Evolutionary conservation across 2,797 vertebrate species (phyloP).

Genomic region (Sebastes matsubarae): DNA sequence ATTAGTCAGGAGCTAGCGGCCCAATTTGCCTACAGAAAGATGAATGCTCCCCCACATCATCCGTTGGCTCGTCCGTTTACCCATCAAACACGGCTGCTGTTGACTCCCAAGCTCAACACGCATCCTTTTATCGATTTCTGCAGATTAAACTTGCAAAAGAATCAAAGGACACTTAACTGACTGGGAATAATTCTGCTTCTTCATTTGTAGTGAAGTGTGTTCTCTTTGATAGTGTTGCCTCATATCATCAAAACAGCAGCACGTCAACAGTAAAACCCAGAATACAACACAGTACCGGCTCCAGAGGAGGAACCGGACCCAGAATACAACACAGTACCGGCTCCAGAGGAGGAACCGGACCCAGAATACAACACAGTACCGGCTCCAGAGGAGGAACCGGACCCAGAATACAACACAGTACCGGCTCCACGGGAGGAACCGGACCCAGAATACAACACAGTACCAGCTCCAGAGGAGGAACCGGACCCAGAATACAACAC

Average conservation of each 20-base stretch:
- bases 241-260: constrained; percentile 55
- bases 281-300: constrained; percentile 5
- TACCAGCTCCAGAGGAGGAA: too few relatives aligned
- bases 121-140: constrained; percentile 71
- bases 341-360: too few relatives aligned
- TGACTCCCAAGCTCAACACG: constrained; percentile 72
- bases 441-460: too few relatives aligned
- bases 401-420: too few relatives aligned
- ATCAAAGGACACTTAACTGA: constrained; percentile 75
- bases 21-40: constrained; percentile 82
- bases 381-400: too few relatives aligned
- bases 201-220: constrained; percentile 57
- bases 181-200: constrained; percentile 68
- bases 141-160: constrained; percentile 78
- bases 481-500: too few relatives aligned
- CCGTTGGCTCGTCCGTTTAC: constrained; percentile 76
- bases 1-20: constrained; percentile 73
- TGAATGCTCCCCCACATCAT: constrained; percentile 76
- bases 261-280: constrained; percentile 52
- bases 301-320: background rate
- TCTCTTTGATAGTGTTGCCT: constrained; percentile 52
- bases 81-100: constrained; percentile 78
- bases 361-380: too few relatives aligned
- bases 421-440: too few relatives aligned
- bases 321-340: too few relatives aligned